Evolutionary conservation across 1,140 invertebrate genomes (phyloP).

Genomic region (Bradynema listronoti): DNA sequence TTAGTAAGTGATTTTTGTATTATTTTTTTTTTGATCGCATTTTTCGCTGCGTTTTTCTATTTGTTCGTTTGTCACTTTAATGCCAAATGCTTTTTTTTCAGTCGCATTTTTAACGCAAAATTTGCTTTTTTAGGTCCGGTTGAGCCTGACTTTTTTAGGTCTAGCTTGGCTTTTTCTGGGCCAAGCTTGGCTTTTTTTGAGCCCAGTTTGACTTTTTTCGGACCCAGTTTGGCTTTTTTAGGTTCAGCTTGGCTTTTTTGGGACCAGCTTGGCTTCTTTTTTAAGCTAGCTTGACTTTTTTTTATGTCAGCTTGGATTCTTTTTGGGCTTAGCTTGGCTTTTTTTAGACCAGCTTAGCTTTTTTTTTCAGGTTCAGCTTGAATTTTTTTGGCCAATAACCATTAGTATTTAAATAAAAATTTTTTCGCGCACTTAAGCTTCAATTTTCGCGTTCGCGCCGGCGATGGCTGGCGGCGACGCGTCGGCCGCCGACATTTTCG

Average conservation of each 20-base stretch:
- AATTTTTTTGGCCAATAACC: constrained; percentile 7
- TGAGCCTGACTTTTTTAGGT: too few species aligned
- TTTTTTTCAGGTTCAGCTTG: too few species aligned
- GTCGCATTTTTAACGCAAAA: constrained; percentile 13
- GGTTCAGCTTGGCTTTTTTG: too few species aligned
- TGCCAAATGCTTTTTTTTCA: constrained; percentile 9
- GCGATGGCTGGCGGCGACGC: not conserved
- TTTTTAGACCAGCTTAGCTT: too few species aligned
- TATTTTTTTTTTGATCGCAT: constrained; percentile 21
- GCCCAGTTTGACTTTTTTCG: too few species aligned
- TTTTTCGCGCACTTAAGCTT: constrained; percentile 4
- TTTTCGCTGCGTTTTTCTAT: not conserved
- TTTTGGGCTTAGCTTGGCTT: too few species aligned
- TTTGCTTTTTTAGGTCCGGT: constrained; percentile 9
- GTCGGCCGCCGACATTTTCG: constrained; percentile 6
- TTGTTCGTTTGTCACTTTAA: constrained; percentile 29
- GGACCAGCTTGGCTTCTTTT: too few species aligned
- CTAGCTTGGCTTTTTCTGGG: too few species aligned
- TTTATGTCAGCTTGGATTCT: too few species aligned
- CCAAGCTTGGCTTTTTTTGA: too few species aligned
- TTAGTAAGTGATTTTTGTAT: constrained; percentile 53
- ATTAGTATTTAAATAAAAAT: not conserved
- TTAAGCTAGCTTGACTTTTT: too few species aligned
- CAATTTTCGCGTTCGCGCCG: constrained; percentile 10
- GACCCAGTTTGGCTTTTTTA: too few species aligned